These are phyloP conservation scores for Callopanchax toddi DNA, from an alignment of 2,113 vertebrate genomes.

Conservation along the genomic window DNA sequence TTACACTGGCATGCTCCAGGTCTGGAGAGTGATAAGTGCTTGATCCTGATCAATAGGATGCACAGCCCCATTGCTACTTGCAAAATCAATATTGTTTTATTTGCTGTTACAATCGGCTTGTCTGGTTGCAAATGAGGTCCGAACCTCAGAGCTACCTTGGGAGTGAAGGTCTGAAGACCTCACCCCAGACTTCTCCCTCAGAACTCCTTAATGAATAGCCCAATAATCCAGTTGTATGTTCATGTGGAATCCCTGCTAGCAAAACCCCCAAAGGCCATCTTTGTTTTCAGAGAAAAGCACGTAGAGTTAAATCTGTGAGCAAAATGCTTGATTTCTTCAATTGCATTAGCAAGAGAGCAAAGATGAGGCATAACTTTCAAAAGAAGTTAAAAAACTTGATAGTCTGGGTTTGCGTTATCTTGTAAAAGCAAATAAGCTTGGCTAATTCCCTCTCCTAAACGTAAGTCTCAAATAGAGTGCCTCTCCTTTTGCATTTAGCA, in stretches of 20 bases:
- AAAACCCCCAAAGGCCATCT: slow-evolving; percentile 15
- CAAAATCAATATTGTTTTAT: slow-evolving; percentile 86
- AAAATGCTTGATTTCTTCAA: slow-evolving; percentile 8
- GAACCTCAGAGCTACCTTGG: slow-evolving; percentile 74
- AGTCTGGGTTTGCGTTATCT: too few relatives aligned
- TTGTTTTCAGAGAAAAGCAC: slow-evolving; percentile 22
- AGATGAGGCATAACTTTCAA: neutral
- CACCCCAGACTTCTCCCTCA: slow-evolving; percentile 52
- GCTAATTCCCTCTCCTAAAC: slow-evolving; percentile 52
- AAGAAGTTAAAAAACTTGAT: neutral
- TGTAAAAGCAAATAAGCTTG: slow-evolving; percentile 34
- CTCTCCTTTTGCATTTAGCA: slow-evolving; percentile 74
- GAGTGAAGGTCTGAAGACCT: slow-evolving; percentile 65
- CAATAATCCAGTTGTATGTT: slow-evolving; percentile 32
- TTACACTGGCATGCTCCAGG: slow-evolving; percentile 74
- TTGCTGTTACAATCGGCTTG: slow-evolving; percentile 83
- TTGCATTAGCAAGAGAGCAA: neutral
- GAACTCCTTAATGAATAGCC: slow-evolving; percentile 63
- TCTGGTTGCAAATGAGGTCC: slow-evolving; percentile 81
- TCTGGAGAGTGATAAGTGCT: slow-evolving; percentile 82
- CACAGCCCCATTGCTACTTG: slow-evolving; percentile 77
- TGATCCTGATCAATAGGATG: slow-evolving; percentile 82
- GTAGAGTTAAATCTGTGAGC: slow-evolving; percentile 5
- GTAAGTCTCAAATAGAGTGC: slow-evolving; percentile 47
- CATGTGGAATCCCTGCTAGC: slow-evolving; percentile 13